phyloP scores from a whole-genome alignment of 2,888 invertebrate species.

The Carabus problematicus region DNA sequence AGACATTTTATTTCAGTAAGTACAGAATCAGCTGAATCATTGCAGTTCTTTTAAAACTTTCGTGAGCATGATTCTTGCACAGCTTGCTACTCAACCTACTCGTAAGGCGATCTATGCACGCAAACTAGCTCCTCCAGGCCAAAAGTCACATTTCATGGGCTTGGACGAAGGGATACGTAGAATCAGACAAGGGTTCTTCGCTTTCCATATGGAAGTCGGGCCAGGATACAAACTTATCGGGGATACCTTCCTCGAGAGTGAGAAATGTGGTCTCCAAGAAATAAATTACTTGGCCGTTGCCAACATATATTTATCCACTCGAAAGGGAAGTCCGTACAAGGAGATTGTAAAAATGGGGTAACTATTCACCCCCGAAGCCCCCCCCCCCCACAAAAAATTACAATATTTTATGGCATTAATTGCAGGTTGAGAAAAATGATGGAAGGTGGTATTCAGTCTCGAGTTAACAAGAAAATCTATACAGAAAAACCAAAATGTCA shows the following conservation, averaged over 20 bases:
- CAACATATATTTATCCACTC: slow-evolving; percentile 64
- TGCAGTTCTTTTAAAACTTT: too few relatives aligned
- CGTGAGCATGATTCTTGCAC: slow-evolving; percentile 15
- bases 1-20: slow-evolving; percentile 62
- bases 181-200: slow-evolving; percentile 66
- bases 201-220: slow-evolving; percentile 70
- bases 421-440: slow-evolving; percentile 39
- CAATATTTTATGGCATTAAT: neutral
- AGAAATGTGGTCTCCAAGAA: slow-evolving; percentile 71
- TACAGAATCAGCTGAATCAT: too few relatives aligned
- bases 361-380: slow-evolving; percentile 32
- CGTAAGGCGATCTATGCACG: slow-evolving; percentile 65
- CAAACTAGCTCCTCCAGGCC: slow-evolving; percentile 66
- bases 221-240: slow-evolving; percentile 69
- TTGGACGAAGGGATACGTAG: slow-evolving; percentile 65
- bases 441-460: slow-evolving; percentile 45
- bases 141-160: slow-evolving; percentile 62
- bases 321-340: slow-evolving; percentile 63
- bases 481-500: slow-evolving; percentile 47
- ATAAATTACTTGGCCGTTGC: slow-evolving; percentile 63
- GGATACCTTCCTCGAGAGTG: slow-evolving; percentile 68
- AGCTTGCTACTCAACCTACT: slow-evolving; percentile 67
- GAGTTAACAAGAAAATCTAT: slow-evolving; percentile 45
- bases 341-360: slow-evolving; percentile 66
- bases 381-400: neutral